Percentiles rank a stretch among this genome's conserved stretches.
Conservation (phyloP, 2,888 invertebrate species). For the Phoronis australis region DNA sequence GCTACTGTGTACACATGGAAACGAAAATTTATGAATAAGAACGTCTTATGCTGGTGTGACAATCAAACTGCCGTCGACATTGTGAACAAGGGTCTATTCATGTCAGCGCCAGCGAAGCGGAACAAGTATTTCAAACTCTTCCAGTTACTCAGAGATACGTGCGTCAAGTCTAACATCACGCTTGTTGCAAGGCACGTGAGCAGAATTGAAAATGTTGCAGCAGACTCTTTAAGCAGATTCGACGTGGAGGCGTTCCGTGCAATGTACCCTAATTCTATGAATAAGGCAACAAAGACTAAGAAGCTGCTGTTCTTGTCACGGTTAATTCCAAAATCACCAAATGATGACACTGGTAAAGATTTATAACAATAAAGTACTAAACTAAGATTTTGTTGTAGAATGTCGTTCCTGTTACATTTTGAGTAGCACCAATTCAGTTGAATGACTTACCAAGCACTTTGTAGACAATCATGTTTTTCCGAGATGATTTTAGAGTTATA, state of each 20-base stretch:
- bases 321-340: constrained; percentile 4
- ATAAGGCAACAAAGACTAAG: constrained; percentile 22
- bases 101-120: background rate
- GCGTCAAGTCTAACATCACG: constrained; percentile 16
- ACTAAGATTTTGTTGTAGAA: too few species aligned
- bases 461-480: too few species aligned
- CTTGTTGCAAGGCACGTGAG: constrained; percentile 17
- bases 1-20: constrained; percentile 29
- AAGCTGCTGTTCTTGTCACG: constrained; percentile 23
- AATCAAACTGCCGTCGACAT: constrained; percentile 12
- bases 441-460: too few species aligned
- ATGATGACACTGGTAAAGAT: too few species aligned
- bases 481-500: too few species aligned
- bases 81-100: constrained; percentile 16
- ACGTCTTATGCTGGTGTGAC: constrained; percentile 22
- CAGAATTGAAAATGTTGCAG: constrained; percentile 21
- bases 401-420: too few species aligned
- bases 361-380: too few species aligned
- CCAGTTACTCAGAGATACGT: constrained; percentile 15
- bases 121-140: constrained; percentile 8
- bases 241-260: constrained; percentile 18
- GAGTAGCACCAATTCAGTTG: too few species aligned
- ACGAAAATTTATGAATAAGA: constrained; percentile 23
- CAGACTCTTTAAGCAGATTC: constrained; percentile 21
- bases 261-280: constrained; percentile 19